Conservation (phyloP, 2,113 vertebrate genomes). For the Sinosuthora webbiana region DNA sequence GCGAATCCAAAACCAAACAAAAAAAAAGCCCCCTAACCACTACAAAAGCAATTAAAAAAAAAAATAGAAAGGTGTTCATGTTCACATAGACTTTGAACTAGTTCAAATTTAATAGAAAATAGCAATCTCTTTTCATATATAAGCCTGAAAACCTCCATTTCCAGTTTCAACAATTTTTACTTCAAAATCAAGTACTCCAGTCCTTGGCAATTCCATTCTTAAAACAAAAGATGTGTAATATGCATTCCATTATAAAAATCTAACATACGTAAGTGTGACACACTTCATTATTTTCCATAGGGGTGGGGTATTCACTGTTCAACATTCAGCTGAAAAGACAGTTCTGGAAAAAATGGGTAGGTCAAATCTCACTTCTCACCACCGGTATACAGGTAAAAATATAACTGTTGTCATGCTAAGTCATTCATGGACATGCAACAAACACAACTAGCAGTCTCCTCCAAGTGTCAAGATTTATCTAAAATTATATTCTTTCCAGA, state of each 20-base stretch:
- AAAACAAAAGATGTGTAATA: neutral
- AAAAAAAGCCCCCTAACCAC: neutral
- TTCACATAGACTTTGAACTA: neutral
- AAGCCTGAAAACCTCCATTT: neutral
- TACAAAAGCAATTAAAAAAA: neutral
- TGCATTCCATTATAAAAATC: neutral
- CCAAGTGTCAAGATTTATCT: neutral
- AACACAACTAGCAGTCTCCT: neutral
- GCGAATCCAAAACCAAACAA: neutral
- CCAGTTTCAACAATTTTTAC: neutral
- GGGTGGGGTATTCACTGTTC: neutral
- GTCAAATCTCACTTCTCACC: neutral
- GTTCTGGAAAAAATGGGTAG: neutral
- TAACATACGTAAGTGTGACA: neutral
- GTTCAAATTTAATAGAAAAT: neutral
- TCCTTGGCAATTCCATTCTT: neutral
- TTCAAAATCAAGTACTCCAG: neutral
- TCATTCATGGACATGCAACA: neutral
- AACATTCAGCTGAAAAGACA: neutral
- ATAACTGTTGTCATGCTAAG: neutral
- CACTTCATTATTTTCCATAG: neutral
- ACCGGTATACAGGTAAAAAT: neutral
- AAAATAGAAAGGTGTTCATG: neutral
- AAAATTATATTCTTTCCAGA: neutral
- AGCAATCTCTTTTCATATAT: neutral